Evolutionary conservation across 92 coral and sea anemone species (phyloP).

Genomic region (Umimayanthus kanabou): DNA sequence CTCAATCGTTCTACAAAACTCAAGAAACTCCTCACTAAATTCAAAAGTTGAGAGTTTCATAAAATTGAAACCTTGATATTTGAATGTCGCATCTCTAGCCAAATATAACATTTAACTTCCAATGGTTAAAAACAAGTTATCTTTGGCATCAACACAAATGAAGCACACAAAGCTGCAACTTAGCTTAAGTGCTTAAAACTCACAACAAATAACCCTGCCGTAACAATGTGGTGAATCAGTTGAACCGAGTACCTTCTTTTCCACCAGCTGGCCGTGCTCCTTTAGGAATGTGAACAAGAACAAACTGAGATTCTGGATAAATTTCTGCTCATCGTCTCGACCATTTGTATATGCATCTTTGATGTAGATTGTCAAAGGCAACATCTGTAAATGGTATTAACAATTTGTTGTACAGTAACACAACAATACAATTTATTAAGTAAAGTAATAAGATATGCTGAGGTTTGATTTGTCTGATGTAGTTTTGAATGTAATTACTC

Average conservation of each 20-base stretch:
- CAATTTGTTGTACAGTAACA: background rate
- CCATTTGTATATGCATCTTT: constrained; percentile 97
- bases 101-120: too few relatives aligned
- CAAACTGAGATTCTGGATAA: constrained; percentile 95
- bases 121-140: too few relatives aligned
- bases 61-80: background rate
- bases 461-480: too few relatives aligned
- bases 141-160: background rate
- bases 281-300: constrained; percentile 93
- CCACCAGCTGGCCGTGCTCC: constrained; percentile 96
- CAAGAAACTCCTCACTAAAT: background rate
- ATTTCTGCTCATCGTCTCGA: constrained; percentile 97
- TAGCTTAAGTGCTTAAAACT: background rate
- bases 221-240: background rate
- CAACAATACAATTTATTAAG: background rate
- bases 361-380: constrained; percentile 93
- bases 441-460: too few relatives aligned
- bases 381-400: constrained; percentile 64
- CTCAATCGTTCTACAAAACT: background rate
- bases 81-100: background rate
- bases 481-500: background rate
- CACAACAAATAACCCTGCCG: background rate
- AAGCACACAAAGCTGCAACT: background rate
- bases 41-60: too few relatives aligned
- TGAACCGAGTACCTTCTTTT: constrained; percentile 76